These are phyloP conservation scores for Diachrysia chrysitis DNA, from an alignment of 2,888 invertebrate genomes.

Conservation along the genomic window DNA sequence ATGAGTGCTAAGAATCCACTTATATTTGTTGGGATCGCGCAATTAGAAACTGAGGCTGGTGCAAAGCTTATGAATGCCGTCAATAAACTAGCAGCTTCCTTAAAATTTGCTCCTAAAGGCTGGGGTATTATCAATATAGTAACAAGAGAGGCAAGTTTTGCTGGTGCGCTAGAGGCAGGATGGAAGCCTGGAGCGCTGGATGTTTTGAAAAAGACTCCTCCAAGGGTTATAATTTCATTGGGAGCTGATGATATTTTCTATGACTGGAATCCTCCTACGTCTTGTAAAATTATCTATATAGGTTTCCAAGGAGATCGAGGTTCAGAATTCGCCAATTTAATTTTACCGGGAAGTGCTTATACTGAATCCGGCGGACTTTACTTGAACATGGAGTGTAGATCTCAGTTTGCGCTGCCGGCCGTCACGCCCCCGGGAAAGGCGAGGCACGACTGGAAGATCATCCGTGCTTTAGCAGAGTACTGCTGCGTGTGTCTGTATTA, in stretches of 20 bases:
- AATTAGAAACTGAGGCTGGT: constrained; percentile 63
- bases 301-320: constrained; percentile 99
- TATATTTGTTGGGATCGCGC: constrained; percentile 78
- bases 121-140: constrained; percentile 94
- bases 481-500: constrained; percentile 72
- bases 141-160: constrained; percentile 97
- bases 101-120: constrained; percentile 40
- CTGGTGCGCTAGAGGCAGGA: constrained; percentile 98
- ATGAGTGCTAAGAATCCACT: constrained; percentile 73
- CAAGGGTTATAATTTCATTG: constrained; percentile 95
- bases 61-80: constrained; percentile 66
- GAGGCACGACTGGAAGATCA: constrained; percentile 99
- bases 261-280: constrained; percentile 92
- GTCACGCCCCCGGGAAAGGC: constrained; percentile 97
- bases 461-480: constrained; percentile 87
- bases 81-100: constrained; percentile 45
- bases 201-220: constrained; percentile 89
- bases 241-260: constrained; percentile 97
- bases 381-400: constrained; percentile 98
- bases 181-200: constrained; percentile 93
- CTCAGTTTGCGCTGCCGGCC: constrained; percentile 96
- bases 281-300: constrained; percentile 95
- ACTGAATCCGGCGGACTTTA: constrained; percentile 98
- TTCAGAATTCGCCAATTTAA: constrained; percentile 95
- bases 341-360: constrained; percentile 98